Percentiles rank a stretch among this genome's conserved stretches.
Evolutionary conservation across 2,797 vertebrate species (phyloP).

Genomic region (Pitangus sulphuratus): DNA sequence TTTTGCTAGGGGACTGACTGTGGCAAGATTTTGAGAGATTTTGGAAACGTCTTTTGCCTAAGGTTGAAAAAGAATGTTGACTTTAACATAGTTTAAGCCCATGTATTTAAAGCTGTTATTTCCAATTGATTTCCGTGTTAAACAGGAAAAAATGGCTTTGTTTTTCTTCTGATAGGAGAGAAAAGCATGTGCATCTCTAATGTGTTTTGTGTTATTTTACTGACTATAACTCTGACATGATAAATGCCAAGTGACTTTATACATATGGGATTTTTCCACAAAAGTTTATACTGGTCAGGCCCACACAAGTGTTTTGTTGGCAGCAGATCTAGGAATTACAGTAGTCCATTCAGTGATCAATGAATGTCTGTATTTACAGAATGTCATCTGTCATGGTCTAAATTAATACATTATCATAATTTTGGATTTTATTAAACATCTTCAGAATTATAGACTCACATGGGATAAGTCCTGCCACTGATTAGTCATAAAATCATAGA

Average conservation of each 20-base stretch:
- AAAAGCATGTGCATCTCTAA: background rate
- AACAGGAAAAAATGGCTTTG: background rate
- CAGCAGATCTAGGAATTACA: background rate
- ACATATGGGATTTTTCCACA: background rate
- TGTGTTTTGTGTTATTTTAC: background rate
- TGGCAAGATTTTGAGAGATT: background rate
- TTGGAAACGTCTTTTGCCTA: background rate
- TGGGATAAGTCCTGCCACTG: background rate
- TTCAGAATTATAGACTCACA: background rate
- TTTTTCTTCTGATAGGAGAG: background rate
- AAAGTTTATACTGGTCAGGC: background rate
- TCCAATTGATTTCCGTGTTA: background rate
- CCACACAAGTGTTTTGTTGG: background rate
- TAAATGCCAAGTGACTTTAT: background rate
- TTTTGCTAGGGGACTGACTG: background rate
- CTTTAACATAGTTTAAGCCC: background rate
- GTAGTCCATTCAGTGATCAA: background rate
- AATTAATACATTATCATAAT: background rate
- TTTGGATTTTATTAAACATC: background rate
- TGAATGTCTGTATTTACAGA: background rate
- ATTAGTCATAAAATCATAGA: background rate
- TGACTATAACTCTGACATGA: background rate
- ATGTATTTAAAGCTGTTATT: background rate
- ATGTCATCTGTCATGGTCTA: background rate
- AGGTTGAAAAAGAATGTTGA: background rate